Percentiles rank a stretch among this genome's conserved stretches.
phyloP scores from a whole-genome alignment of 2,113 vertebrate species.

The Pollachius pollachius region DNA sequence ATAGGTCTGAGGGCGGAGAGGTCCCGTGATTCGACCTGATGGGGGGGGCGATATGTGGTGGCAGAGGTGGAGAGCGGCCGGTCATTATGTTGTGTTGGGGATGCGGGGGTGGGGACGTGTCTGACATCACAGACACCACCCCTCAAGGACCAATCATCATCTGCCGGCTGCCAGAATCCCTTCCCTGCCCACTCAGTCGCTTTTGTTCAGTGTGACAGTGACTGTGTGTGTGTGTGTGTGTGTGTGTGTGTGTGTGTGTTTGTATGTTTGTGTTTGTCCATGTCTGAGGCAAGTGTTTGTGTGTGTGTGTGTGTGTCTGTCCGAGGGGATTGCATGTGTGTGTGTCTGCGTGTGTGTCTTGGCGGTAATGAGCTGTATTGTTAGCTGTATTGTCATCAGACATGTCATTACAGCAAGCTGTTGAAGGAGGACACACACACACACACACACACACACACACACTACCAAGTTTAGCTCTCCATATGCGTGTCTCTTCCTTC shows the following conservation, averaged over 20 bases:
- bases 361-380: constrained; percentile 34
- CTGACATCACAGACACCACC: too few species aligned
- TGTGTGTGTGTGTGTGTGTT: constrained; percentile 10
- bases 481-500: neutral
- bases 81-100: too few species aligned
- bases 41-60: too few species aligned
- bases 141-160: too few species aligned
- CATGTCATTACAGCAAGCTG: constrained; percentile 25
- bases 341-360: constrained; percentile 22
- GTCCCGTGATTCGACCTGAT: too few species aligned
- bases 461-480: neutral
- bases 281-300: neutral
- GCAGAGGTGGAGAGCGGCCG: too few species aligned
- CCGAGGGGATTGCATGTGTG: neutral
- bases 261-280: neutral
- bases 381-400: constrained; percentile 47
- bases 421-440: constrained; percentile 6
- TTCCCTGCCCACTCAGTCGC: too few species aligned
- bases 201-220: neutral
- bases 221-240: neutral
- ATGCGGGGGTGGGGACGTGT: too few species aligned
- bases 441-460: constrained; percentile 16
- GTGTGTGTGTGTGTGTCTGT: constrained; percentile 1
- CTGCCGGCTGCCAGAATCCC: too few species aligned
- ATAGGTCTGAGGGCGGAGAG: too few species aligned